phyloP scores from a whole-genome alignment of 1,140 invertebrate species.

The Cyrtorhinus lividipennis region DNA sequence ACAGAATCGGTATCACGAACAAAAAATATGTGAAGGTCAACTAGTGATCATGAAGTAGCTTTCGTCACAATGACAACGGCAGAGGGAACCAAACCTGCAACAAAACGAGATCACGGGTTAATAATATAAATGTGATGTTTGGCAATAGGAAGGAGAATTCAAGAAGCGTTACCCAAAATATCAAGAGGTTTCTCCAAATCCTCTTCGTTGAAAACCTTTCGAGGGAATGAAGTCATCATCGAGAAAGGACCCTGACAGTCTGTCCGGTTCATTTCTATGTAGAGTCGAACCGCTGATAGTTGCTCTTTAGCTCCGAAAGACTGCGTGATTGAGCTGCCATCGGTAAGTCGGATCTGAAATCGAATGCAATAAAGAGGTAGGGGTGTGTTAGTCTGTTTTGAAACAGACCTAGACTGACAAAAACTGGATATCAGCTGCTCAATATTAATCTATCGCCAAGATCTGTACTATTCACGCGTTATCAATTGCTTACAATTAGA shows the following conservation, averaged over 20 bases:
- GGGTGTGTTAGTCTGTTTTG: no score
- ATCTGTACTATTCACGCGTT: no score
- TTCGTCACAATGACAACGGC: conserved; percentile 62
- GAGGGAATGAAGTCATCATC: conserved; percentile 76
- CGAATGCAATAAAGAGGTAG: no score
- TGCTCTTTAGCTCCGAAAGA: conserved; percentile 74
- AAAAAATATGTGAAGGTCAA: not conserved
- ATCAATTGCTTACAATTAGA: no score
- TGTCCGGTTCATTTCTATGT: conserved; percentile 60
- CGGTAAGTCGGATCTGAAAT: conserved; percentile 42
- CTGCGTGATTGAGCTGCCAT: conserved; percentile 54
- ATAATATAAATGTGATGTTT: no score
- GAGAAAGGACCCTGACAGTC: conserved; percentile 48
- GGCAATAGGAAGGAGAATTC: no score
- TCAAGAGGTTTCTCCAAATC: conserved; percentile 77
- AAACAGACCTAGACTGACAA: no score
- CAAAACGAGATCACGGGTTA: no score
- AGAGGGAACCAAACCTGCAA: conserved; percentile 61
- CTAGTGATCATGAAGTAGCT: conserved; percentile 23
- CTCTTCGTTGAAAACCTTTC: conserved; percentile 65
- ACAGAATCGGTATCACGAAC: not conserved
- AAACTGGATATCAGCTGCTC: no score
- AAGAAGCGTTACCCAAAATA: conserved; percentile 62
- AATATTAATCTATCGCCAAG: no score
- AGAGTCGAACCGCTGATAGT: conserved; percentile 73